phyloP scores from a whole-genome alignment of 2,888 invertebrate species.

The Tetranychus piercei region DNA sequence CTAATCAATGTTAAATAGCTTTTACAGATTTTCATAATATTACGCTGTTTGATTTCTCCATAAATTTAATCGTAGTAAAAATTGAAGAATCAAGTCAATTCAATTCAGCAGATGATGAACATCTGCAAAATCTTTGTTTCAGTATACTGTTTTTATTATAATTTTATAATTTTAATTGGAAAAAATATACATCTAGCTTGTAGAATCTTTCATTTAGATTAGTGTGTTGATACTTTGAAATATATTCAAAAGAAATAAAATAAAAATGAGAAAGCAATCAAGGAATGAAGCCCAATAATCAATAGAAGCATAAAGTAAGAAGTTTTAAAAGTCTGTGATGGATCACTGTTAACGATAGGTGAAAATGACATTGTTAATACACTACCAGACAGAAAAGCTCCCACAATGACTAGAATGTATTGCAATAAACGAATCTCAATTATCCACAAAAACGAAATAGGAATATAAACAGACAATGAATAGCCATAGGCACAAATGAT shows the following conservation, averaged over 20 bases:
- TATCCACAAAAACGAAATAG: constrained; percentile 75
- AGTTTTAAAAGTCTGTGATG: constrained; percentile 17
- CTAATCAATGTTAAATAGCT: too few species aligned
- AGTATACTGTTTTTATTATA: not conserved
- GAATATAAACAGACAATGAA: constrained; percentile 78
- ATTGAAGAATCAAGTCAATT: too few species aligned
- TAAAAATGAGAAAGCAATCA: constrained; percentile 11
- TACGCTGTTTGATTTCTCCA: too few species aligned
- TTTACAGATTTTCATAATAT: too few species aligned
- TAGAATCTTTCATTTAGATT: not conserved
- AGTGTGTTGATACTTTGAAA: not conserved
- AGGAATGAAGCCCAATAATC: constrained; percentile 17
- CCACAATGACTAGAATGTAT: constrained; percentile 65
- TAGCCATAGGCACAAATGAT: constrained; percentile 87
- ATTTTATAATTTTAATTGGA: not conserved
- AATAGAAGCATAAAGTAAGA: constrained; percentile 30
- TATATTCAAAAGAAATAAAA: not conserved
- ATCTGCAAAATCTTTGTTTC: too few species aligned
- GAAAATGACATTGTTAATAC: constrained; percentile 64
- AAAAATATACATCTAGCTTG: not conserved
- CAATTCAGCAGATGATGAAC: too few species aligned
- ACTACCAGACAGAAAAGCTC: constrained; percentile 61
- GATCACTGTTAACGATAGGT: constrained; percentile 46
- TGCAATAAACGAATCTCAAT: constrained; percentile 57
- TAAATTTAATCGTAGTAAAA: too few species aligned